Evolutionary conservation across 2,113 vertebrate genomes (phyloP).

Genomic region (Chaenocephalus aceratus): DNA sequence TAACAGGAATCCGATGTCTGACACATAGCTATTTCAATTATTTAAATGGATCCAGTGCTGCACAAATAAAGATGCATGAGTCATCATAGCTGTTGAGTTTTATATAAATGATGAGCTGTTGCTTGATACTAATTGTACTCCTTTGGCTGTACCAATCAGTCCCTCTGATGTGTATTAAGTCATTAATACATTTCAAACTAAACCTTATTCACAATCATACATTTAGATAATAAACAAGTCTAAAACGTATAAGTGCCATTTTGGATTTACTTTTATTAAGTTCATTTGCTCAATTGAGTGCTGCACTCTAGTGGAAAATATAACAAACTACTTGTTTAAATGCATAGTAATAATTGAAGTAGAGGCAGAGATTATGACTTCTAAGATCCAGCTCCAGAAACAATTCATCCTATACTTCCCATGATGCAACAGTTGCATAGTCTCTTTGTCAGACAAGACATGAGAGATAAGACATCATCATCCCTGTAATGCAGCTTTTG

Average conservation of each 20-base stretch:
- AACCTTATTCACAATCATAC: neutral
- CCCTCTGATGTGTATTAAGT: neutral
- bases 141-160: neutral
- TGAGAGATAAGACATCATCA: neutral
- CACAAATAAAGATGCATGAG: conserved; percentile 7
- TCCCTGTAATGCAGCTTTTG: neutral
- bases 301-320: neutral
- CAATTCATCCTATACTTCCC: neutral
- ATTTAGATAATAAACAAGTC: too few relatives aligned
- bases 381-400: neutral
- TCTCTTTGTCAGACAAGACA: neutral
- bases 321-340: neutral
- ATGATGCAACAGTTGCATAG: neutral
- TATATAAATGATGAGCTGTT: neutral
- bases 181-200: neutral
- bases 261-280: neutral
- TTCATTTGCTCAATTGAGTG: neutral
- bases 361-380: neutral
- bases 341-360: neutral
- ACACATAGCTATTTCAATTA: neutral
- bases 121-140: neutral
- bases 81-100: conserved; percentile 8
- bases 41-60: neutral
- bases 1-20: neutral
- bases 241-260: too few relatives aligned